Conservation (phyloP, 2,888 invertebrate genomes). For the Apodemia mormo region DNA sequence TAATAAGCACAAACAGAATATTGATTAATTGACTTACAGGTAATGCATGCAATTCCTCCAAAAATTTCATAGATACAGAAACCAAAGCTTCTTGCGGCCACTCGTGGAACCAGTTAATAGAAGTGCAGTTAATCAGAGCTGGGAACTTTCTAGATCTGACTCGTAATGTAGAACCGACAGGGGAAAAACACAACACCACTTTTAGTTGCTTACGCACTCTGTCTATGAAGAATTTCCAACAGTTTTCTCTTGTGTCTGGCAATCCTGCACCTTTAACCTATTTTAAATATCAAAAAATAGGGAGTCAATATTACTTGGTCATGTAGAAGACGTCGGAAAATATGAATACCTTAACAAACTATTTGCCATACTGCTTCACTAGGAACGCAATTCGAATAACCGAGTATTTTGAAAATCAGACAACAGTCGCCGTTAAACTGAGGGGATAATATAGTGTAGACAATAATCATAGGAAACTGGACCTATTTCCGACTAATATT, state of each 20-base stretch:
- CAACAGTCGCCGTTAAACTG: too few relatives aligned
- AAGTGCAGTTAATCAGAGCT: slow-evolving; percentile 96
- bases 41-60: slow-evolving; percentile 89
- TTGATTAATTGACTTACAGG: slow-evolving; percentile 83
- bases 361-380: background rate
- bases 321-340: background rate
- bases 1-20: background rate
- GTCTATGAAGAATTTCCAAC: slow-evolving; percentile 99
- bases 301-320: too few relatives aligned
- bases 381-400: too few relatives aligned
- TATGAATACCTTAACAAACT: background rate
- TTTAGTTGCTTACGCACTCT: slow-evolving; percentile 93
- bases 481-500: too few relatives aligned
- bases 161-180: slow-evolving; percentile 95
- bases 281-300: background rate
- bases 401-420: too few relatives aligned
- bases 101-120: slow-evolving; percentile 99
- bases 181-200: slow-evolving; percentile 98
- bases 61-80: slow-evolving; percentile 94
- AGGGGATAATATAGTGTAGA: too few relatives aligned
- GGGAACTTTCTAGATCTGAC: slow-evolving; percentile 97
- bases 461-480: too few relatives aligned
- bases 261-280: slow-evolving; percentile 92
- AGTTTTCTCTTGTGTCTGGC: slow-evolving; percentile 95
- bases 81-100: slow-evolving; percentile 99